These are phyloP conservation scores for Heliothis virescens DNA, from an alignment of 1,140 invertebrate genomes.

Conservation along the genomic window DNA sequence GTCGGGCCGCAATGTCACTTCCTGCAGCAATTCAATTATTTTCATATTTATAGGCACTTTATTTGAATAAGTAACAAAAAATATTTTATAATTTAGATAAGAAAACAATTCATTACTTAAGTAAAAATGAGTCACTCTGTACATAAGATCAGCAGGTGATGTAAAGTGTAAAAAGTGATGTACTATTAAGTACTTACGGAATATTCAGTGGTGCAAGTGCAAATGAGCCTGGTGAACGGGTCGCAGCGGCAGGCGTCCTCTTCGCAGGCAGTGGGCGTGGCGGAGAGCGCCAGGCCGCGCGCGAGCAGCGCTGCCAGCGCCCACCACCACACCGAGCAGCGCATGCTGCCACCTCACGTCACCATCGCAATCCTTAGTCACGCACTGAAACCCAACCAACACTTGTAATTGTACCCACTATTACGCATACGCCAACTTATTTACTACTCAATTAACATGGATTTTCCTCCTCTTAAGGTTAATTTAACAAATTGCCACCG, in stretches of 20 bases:
- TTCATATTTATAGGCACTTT: too few relatives aligned
- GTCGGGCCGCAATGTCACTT: conserved; percentile 87
- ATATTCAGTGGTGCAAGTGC: conserved; percentile 85
- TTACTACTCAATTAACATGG: conserved; percentile 9
- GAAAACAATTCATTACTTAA: too few relatives aligned
- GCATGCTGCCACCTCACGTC: conserved; percentile 74
- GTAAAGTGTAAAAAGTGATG: too few relatives aligned
- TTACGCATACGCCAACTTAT: neutral
- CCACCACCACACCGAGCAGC: conserved; percentile 71
- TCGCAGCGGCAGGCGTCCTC: conserved; percentile 87
- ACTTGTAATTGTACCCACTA: neutral
- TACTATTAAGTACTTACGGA: conserved; percentile 76
- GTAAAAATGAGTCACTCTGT: neutral
- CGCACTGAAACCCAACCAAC: conserved; percentile 58
- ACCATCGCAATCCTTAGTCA: conserved; percentile 72
- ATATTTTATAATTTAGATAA: too few relatives aligned
- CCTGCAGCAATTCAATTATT: conserved; percentile 77
- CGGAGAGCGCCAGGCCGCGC: conserved; percentile 67
- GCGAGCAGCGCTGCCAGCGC: conserved; percentile 63
- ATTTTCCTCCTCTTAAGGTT: conserved; percentile 12
- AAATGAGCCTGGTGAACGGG: conserved; percentile 86
- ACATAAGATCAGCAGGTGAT: neutral
- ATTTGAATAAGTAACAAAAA: too few relatives aligned
- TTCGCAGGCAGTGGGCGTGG: conserved; percentile 84
- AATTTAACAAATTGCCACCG: conserved; percentile 2